phyloP scores from a whole-genome alignment of 2,888 invertebrate species.

The Coenonympha arcania region DNA sequence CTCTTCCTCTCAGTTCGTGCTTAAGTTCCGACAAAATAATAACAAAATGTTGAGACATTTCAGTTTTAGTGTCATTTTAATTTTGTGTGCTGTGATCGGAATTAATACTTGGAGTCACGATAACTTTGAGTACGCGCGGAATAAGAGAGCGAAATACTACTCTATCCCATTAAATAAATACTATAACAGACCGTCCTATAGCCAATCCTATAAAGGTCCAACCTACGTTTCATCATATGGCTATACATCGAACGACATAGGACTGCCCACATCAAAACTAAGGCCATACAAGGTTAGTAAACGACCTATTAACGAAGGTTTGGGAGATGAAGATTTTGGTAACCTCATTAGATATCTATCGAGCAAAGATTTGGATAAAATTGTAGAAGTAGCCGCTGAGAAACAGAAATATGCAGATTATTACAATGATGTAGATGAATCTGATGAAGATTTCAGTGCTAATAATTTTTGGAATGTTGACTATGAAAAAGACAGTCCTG shows the following conservation, averaged over 20 bases:
- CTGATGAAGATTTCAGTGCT: conserved; percentile 1
- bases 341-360: conserved; percentile 58
- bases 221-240: conserved; percentile 58
- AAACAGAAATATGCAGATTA: conserved; percentile 23
- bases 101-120: conserved; percentile 36
- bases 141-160: conserved; percentile 56
- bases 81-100: conserved; percentile 39
- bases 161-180: conserved; percentile 45
- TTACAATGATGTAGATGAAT: conserved; percentile 6
- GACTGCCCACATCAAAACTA: conserved; percentile 31
- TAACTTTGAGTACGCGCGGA: conserved; percentile 35
- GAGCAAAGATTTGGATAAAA: conserved; percentile 58
- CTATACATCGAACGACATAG: conserved; percentile 35
- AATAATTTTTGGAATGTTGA: background rate
- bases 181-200: conserved; percentile 47
- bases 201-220: conserved; percentile 36
- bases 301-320: conserved; percentile 43
- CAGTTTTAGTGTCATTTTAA: conserved; percentile 30
- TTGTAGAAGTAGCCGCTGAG: conserved; percentile 47
- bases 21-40: conserved; percentile 21
- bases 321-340: conserved; percentile 54
- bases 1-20: conserved; percentile 57
- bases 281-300: conserved; percentile 54
- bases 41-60: conserved; percentile 24
- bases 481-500: background rate